These are phyloP conservation scores for Brachyalestes nurse DNA, from an alignment of 2,797 vertebrate genomes.

Conservation along the genomic window DNA sequence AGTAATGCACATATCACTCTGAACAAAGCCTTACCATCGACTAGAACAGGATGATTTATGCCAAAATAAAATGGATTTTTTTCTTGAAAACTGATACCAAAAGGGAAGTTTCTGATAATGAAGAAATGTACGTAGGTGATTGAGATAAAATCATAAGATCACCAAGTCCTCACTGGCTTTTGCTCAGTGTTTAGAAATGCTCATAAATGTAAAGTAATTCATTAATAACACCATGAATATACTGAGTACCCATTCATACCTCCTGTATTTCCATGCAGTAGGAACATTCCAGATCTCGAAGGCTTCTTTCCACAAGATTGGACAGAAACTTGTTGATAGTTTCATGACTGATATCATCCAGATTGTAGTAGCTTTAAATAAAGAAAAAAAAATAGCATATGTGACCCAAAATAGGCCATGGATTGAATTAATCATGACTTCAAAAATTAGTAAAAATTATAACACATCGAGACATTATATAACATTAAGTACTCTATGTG, in stretches of 20 bases:
- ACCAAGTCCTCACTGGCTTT: too few relatives aligned
- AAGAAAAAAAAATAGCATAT: neutral
- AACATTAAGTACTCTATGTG: too few relatives aligned
- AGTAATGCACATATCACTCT: neutral
- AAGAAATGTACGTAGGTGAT: neutral
- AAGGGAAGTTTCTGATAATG: conserved; percentile 3
- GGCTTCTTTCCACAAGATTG: conserved; percentile 87
- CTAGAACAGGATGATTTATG: neutral
- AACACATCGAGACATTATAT: too few relatives aligned
- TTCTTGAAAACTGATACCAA: too few relatives aligned
- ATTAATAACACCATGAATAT: conserved; percentile 13
- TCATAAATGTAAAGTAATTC: neutral
- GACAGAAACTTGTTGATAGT: conserved; percentile 93
- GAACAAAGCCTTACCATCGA: too few relatives aligned
- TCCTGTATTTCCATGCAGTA: conserved; percentile 93
- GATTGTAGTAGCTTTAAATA: conserved; percentile 89
- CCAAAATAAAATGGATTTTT: neutral
- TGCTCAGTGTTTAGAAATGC: neutral
- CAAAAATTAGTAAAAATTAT: too few relatives aligned
- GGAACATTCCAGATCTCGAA: conserved; percentile 89
- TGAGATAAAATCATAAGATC: conserved; percentile 20
- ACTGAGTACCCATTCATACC: conserved; percentile 73
- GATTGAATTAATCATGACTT: too few relatives aligned
- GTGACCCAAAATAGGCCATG: neutral
- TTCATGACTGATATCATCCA: conserved; percentile 90